These are phyloP conservation scores for Ptychadena robeensis DNA, from an alignment of 2,797 vertebrate species.

Conservation along the genomic window DNA sequence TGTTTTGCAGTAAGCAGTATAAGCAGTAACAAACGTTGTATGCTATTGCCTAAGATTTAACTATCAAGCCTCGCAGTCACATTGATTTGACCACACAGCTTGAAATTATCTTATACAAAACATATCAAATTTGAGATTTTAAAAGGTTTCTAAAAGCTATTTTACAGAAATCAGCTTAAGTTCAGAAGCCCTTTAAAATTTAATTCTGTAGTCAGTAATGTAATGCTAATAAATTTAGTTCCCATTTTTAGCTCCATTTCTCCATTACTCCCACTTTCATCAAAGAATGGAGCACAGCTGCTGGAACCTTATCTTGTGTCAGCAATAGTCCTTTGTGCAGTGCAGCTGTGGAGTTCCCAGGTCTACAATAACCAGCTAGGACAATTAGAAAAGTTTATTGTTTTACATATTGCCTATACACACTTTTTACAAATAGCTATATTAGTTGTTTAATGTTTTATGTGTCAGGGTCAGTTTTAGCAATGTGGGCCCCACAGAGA, in stretches of 20 bases:
- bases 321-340: constrained; percentile 65
- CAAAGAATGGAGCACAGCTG: constrained; percentile 66
- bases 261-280: constrained; percentile 61
- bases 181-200: not conserved
- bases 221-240: constrained; percentile 70
- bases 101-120: too few relatives aligned
- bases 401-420: constrained; percentile 67
- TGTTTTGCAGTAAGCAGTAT: too few relatives aligned
- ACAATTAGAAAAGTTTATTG: constrained; percentile 68
- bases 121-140: too few relatives aligned
- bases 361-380: constrained; percentile 66
- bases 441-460: constrained; percentile 69
- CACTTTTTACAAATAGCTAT: constrained; percentile 65
- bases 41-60: too few relatives aligned
- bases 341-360: constrained; percentile 73
- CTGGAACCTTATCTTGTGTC: constrained; percentile 62
- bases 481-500: constrained; percentile 62
- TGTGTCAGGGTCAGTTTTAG: constrained; percentile 71
- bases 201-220: constrained; percentile 64
- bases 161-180: not conserved
- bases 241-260: constrained; percentile 61
- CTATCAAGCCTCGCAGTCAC: too few relatives aligned
- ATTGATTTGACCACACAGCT: too few relatives aligned
- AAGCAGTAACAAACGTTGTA: too few relatives aligned
- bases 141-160: not conserved